A percentile compares a stretch with the other conserved stretches of the same genome.
phyloP scores from a whole-genome alignment of 1,140 invertebrate species.

The Mamestra configurata region DNA sequence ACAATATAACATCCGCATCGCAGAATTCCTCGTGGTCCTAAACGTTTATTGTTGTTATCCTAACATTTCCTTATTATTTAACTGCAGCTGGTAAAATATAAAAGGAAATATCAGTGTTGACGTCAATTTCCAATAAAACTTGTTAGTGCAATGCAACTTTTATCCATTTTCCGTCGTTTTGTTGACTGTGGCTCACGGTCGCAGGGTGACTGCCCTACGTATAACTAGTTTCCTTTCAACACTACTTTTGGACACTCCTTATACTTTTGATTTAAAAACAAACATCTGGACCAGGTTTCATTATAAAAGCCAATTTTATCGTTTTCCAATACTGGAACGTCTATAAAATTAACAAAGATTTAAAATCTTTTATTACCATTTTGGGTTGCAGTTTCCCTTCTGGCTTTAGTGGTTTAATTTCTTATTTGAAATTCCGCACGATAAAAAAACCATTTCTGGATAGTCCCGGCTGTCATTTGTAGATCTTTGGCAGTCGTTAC shows the following conservation, averaged over 20 bases:
- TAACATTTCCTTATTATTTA: neutral
- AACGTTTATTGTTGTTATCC: neutral
- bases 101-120: neutral
- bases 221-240: conserved; percentile 13
- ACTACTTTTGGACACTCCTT: conserved; percentile 7
- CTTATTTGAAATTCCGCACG: no score
- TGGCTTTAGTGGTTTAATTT: neutral
- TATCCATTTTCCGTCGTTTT: conserved; percentile 15
- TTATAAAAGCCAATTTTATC: neutral
- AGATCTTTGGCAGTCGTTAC: no score
- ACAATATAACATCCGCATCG: neutral
- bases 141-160: neutral
- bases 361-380: neutral
- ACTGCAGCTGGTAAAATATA: neutral
- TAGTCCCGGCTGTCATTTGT: no score
- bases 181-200: neutral
- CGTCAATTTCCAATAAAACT: neutral
- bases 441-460: no score
- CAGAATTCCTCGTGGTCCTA: neutral
- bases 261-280: conserved; percentile 21
- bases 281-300: neutral
- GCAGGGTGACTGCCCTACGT: conserved; percentile 2
- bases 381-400: neutral
- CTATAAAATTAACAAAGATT: neutral
- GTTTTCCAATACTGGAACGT: neutral